Evolutionary conservation across 2,113 vertebrate species (phyloP), one percentile per base, ranked within the genome.

Genomic region (Chlamydotis undulata): DNA sequence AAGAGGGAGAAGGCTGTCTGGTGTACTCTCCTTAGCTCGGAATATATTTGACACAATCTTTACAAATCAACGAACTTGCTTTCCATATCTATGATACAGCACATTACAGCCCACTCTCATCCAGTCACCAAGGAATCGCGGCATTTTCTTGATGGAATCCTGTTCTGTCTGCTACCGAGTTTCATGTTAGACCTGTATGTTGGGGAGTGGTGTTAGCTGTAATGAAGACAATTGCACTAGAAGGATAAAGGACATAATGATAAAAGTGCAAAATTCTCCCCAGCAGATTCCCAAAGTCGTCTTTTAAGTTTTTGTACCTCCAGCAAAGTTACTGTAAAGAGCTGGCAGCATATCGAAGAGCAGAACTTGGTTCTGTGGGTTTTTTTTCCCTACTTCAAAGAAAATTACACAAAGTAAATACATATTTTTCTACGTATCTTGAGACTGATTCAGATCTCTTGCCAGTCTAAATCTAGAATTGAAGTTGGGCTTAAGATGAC

Each of bases 11-110:
- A 74, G 47, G 60, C 59, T 76, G 16, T 59, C 77, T 64, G 43
- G 41, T 41, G 12, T 60, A 37, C 91, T 85, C 61, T 81, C 64
- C 81, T 60, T 57, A 68, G 39, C 69, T 78, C 57, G 52, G 52
- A 59, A 63, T 82, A 25, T 9, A 5, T 89, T 97, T 82, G 83
- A 73, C 77, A 56, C 16, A 35, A 5, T 43, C 29, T 87, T 94
- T 33, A 19, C 14, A 83, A 89, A 56, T n/a, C 31, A 28, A 81
- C 83, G 56, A 67, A 33, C 14, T 31, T 60, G 25, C 37, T 43
- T 47, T 67, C 33, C 15, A 52, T 71, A 9, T 56, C 37, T 55
- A 0, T 0, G 0, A 55, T 16, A 6, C 33, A 37, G 35, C 2
- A 0, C 14, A 0, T 29, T 64, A 13, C 52, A 81, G 77, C 61